A percentile compares a stretch with the other conserved stretches of the same genome.
Conservation (phyloP, 1,140 invertebrate species). For the Himalopsyche phryganea region DNA sequence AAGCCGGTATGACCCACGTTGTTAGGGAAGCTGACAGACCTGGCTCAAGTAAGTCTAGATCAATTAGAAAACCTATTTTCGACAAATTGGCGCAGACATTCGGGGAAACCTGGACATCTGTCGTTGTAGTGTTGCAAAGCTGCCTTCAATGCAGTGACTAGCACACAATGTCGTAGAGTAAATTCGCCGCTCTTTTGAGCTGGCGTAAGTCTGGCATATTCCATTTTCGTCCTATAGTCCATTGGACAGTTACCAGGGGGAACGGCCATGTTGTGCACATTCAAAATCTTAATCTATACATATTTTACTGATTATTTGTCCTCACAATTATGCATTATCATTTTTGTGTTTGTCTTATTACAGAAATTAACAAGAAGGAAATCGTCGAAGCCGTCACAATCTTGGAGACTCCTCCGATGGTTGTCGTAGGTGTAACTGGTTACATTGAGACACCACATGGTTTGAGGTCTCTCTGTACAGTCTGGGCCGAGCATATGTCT, state of each 20-base stretch:
- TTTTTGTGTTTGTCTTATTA: no score
- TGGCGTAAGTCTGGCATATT: conserved; percentile 51
- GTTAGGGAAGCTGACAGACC: conserved; percentile 98
- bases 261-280: conserved; percentile 58
- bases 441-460: conserved; percentile 99
- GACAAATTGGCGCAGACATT: conserved; percentile 13
- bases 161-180: conserved; percentile 45
- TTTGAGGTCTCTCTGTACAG: conserved; percentile 87
- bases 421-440: conserved; percentile 95
- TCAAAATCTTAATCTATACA: conserved; percentile 8
- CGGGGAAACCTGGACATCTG: conserved; percentile 12
- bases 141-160: conserved; percentile 29
- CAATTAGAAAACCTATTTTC: conserved; percentile 3
- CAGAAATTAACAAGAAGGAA: conserved; percentile 99
- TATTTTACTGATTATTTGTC: neutral
- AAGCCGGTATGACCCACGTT: conserved; percentile 99
- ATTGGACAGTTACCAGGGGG: conserved; percentile 53
- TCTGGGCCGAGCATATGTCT: conserved; percentile 98
- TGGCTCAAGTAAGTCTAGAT: conserved; percentile 86
- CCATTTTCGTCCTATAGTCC: conserved; percentile 55
- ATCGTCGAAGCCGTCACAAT: conserved; percentile 99
- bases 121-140: conserved; percentile 20
- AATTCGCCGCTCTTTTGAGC: conserved; percentile 40
- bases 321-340: no score
- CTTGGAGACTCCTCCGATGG: conserved; percentile 97